These are phyloP conservation scores for Montipora capricornis DNA, from an alignment of 64 coral and sea anemone genomes.

Conservation along the genomic window DNA sequence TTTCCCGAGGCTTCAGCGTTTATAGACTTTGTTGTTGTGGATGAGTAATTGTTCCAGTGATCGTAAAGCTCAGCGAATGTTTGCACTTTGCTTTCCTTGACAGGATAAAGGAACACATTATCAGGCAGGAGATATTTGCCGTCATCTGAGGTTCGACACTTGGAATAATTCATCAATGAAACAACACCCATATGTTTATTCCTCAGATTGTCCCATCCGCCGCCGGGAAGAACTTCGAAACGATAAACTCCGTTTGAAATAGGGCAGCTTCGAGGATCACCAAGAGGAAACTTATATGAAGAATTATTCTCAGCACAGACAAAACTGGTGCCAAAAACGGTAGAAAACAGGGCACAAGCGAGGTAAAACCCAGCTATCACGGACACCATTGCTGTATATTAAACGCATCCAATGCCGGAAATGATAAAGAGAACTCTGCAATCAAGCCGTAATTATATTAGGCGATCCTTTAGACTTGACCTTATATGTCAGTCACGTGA, in stretches of 20 bases:
- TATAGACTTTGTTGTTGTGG: slow-evolving; percentile 76
- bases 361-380: too few relatives aligned
- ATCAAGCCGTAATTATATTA: too few relatives aligned
- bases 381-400: too few relatives aligned
- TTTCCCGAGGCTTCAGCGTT: slow-evolving; percentile 58
- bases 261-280: slow-evolving; percentile 81
- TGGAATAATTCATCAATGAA: slow-evolving; percentile 77
- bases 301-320: slow-evolving; percentile 3
- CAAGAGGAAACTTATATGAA: slow-evolving; percentile 44
- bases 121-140: slow-evolving; percentile 89
- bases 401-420: too few relatives aligned
- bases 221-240: slow-evolving; percentile 87
- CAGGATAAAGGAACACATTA: slow-evolving; percentile 56
- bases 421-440: too few relatives aligned
- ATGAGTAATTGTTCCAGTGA: slow-evolving; percentile 88
- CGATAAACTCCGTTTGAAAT: slow-evolving; percentile 44
- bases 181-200: slow-evolving; percentile 88
- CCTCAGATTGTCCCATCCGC: slow-evolving; percentile 92
- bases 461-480: too few relatives aligned
- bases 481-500: too few relatives aligned
- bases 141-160: slow-evolving; percentile 81
- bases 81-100: slow-evolving; percentile 84
- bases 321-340: background rate
- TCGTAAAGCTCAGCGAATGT: slow-evolving; percentile 77
- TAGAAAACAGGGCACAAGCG: too few relatives aligned